Evolutionary conservation across 2,113 vertebrate species (phyloP), one percentile per base, ranked within the genome.

Genomic region (Percina caprodes): DNA sequence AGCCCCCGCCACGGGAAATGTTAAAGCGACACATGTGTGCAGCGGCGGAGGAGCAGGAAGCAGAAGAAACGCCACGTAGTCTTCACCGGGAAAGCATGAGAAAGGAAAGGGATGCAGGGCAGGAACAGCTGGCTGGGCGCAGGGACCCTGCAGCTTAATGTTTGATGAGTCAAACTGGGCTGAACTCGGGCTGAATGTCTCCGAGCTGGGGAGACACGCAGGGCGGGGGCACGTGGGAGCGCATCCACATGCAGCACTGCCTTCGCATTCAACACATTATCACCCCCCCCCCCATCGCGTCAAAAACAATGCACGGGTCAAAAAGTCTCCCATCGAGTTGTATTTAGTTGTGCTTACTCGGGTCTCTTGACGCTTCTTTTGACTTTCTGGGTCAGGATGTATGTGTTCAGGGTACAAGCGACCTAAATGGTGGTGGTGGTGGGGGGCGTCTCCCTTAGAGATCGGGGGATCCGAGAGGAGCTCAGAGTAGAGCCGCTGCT

Each of bases 121-220:
- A 2, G 26, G 26, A 30, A 30, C 73, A 87, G 74, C 82, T 82
- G 86, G 26, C 26, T 2, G 26, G 26, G 26, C 26, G 26, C 26
- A 30, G 26, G 26, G 62, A 72, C 56, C 52, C 80, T 51, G 86
- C 71, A 62, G 65, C 73, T 87, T 26, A 83, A 81, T 83, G 82
- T 72, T 79, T 85, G 82, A 87, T 58, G 65, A 85, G 74, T 59
- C 65, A 70, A 86, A 84, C 70, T 85, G 74, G 79, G 77, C 79
- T 84, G 69, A 82, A 89, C 82, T 75, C 5, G 1, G 19, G 76
- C 66, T 85, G 79, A 61, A 75, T 33, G 19, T 85, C 86, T 90
- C 77, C 0, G 19, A 86, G 89, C 58, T 46, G 48, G 35, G 72
- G 77, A 80, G 65, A 69, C 77, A 14, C 1, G 0, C 39, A 77